These are phyloP conservation scores for Ceryle rudis DNA, from an alignment of 2,797 vertebrate genomes.

Conservation along the genomic window DNA sequence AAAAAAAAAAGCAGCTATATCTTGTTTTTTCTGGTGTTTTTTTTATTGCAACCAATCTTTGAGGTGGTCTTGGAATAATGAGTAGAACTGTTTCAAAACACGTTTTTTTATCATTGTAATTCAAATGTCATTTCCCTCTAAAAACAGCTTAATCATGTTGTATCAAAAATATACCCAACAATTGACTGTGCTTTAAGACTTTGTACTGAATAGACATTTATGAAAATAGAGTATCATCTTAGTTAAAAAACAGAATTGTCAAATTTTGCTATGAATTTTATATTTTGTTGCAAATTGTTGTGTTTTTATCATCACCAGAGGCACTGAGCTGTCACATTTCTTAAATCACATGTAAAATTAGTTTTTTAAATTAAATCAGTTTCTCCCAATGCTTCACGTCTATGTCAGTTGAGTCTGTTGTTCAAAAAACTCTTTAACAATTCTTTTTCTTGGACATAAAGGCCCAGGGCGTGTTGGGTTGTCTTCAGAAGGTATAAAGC, in stretches of 20 bases:
- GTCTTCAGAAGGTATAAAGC: not conserved
- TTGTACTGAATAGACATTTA: not conserved
- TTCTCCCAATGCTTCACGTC: not conserved
- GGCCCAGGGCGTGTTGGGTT: accelerated
- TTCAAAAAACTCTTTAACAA: not conserved
- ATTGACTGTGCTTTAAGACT: not conserved
- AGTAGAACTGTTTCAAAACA: not conserved
- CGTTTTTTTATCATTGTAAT: not conserved
- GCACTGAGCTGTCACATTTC: not conserved
- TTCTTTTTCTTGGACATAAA: not conserved
- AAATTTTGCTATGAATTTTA: not conserved
- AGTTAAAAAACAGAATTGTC: not conserved
- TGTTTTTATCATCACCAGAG: not conserved
- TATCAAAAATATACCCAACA: not conserved
- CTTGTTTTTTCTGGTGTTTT: not conserved
- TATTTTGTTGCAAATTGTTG: not conserved
- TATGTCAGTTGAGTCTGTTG: not conserved
- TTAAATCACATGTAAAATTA: not conserved
- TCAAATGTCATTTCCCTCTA: not conserved
- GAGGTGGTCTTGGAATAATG: not conserved
- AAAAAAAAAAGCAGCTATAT: not conserved
- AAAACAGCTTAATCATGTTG: not conserved
- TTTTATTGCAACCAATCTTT: not conserved
- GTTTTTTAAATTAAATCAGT: not conserved
- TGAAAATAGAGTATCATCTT: not conserved